Conservation (phyloP, 1,140 invertebrate species). For the Eumeta japonica region DNA sequence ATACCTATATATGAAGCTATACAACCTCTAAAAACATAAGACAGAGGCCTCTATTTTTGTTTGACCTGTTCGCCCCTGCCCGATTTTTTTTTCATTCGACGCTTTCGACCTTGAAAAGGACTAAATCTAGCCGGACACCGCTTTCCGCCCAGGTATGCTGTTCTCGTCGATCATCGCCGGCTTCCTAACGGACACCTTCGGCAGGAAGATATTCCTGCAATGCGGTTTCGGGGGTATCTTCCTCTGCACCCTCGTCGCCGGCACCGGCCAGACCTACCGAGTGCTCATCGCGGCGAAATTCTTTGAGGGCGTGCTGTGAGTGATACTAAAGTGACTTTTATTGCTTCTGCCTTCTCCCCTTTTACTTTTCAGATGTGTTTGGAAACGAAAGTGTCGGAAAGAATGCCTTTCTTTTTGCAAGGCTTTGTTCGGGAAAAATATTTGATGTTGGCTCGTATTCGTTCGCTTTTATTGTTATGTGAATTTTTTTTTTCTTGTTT, state of each 20-base stretch:
- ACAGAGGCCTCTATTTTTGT: too few species aligned
- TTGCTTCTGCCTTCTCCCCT: conserved; percentile 8
- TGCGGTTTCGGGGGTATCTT: conserved; percentile 67
- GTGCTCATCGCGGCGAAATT: conserved; percentile 70
- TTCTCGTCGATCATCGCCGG: conserved; percentile 75
- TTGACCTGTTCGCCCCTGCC: too few species aligned
- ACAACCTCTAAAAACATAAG: too few species aligned
- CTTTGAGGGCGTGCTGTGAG: conserved; percentile 74
- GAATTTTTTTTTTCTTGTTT: too few species aligned
- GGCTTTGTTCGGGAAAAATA: neutral
- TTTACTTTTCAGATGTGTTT: conserved; percentile 7
- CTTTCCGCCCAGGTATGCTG: conserved; percentile 77
- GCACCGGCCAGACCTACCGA: conserved; percentile 67
- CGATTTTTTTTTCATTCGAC: too few species aligned
- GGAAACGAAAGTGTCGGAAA: too few species aligned
- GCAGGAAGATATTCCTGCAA: conserved; percentile 67
- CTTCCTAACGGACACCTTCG: conserved; percentile 72
- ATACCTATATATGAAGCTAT: too few species aligned
- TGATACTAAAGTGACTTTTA: conserved; percentile 19
- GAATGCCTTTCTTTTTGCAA: too few species aligned
- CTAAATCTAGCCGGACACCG: too few species aligned
- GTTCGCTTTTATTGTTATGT: too few species aligned
- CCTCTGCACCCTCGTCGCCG: conserved; percentile 64
- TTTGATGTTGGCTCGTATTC: too few species aligned
- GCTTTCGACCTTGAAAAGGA: too few species aligned